Evolutionary conservation across 2,888 invertebrate species (phyloP), one percentile per base, ranked within the genome.

Genomic region (Sylvicola fuscatus): DNA sequence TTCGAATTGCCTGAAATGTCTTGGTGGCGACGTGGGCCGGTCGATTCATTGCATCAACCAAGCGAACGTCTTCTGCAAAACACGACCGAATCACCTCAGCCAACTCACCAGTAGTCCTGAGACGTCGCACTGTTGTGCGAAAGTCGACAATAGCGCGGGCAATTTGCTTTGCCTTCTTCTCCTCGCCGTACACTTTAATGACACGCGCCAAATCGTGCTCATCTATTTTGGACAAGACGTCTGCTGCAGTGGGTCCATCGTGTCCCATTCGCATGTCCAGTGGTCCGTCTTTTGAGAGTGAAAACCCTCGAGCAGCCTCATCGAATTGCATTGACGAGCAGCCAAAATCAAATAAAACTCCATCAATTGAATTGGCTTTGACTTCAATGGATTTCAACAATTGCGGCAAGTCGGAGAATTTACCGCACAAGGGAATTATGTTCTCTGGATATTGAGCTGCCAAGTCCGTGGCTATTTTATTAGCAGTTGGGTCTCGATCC

Each of bases 321-420:
- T 92, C 84, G 52, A 90, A 75, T 56, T 95, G 95, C 87, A 93
- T 90, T 1, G 92, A 90, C 1, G 93, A 93, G 49, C 83, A 84
- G 6, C 95, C 95, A 55, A 84, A 80, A 60, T 95, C 93, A 60
- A 92, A 86, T 14, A 95, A 53, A 37, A 92, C 72, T 1, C 81
- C 86, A 64, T 93, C 90, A 26, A 95, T 62, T 35, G 73, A 70
- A 38, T 69, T 69, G 39, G 66, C 67, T 16, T 52, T 50, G n/a
- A 83, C 58, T 21, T 67, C 62, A 14, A 67, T 53, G 2, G 59
- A 45, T 44, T 64, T 58, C 12, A 93, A 55, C 11, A 89, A 57
- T 0, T 54, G 40, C 3, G 82, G 80, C 11, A 93, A 53, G 41
- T 93, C 87, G 44, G 90, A 92, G 58, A 93, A 95, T 48, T 67